Conservation (phyloP, 2,113 vertebrate species). For the Aplodontia rufa region DNA sequence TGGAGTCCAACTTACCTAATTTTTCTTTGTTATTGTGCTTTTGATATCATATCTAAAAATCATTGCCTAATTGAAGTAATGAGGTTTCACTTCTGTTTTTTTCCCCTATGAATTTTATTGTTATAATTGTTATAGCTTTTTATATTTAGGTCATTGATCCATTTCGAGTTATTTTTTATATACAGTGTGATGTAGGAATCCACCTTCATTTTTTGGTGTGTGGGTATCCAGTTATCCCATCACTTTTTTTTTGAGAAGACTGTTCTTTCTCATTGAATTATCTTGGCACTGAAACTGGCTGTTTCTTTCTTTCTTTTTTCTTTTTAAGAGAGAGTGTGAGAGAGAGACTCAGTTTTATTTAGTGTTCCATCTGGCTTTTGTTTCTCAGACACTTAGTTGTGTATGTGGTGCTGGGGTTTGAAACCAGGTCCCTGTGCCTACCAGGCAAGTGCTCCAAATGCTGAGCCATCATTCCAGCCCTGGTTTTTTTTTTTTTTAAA, state of each 20-base stretch:
- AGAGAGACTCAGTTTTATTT: too few relatives aligned
- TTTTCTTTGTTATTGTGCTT: too few relatives aligned
- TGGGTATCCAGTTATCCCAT: background rate
- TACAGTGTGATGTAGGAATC: background rate
- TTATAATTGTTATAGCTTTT: constrained; percentile 2
- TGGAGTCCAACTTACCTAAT: background rate
- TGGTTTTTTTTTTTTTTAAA: background rate
- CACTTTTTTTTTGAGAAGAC: background rate
- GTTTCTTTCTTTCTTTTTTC: too few relatives aligned
- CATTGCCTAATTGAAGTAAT: background rate
- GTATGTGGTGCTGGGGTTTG: too few relatives aligned
- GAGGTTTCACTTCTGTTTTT: background rate
- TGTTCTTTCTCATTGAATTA: background rate
- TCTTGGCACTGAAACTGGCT: background rate
- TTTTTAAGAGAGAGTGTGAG: too few relatives aligned
- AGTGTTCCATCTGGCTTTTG: too few relatives aligned
- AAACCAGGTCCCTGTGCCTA: too few relatives aligned
- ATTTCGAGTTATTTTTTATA: constrained; percentile 17
- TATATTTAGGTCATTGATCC: background rate
- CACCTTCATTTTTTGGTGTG: background rate
- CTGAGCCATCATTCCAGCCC: too few relatives aligned
- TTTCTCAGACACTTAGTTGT: too few relatives aligned
- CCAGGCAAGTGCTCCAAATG: too few relatives aligned
- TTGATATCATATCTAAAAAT: background rate
- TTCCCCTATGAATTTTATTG: background rate